phyloP scores from a whole-genome alignment of 2,113 vertebrate genomes.

The Macquaria australasica region DNA sequence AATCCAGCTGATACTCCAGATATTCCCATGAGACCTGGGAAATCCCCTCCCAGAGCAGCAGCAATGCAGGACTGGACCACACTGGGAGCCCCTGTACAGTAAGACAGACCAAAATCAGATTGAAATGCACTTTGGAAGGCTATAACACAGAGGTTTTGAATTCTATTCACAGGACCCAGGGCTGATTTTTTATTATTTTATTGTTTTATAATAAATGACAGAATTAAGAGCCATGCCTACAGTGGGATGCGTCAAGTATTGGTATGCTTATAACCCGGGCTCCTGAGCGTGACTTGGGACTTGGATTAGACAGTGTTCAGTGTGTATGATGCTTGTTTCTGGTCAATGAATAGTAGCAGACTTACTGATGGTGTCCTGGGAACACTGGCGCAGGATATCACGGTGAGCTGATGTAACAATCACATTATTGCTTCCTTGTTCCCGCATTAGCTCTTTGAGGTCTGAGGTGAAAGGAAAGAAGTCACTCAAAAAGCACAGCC shows the following conservation, averaged over 20 bases:
- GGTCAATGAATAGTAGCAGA: conserved; percentile 24
- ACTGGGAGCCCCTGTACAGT: conserved; percentile 71
- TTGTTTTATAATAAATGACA: not conserved
- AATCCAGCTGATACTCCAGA: conserved; percentile 74
- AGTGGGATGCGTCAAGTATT: not conserved
- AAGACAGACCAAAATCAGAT: not conserved
- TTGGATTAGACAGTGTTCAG: conserved; percentile 11
- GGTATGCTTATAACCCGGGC: not conserved
- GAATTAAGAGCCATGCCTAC: not conserved
- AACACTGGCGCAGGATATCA: conserved; percentile 87
- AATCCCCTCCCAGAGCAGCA: conserved; percentile 77
- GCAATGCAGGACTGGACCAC: conserved; percentile 79
- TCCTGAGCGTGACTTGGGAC: not conserved
- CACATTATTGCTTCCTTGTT: conserved; percentile 88
- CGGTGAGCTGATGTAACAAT: conserved; percentile 89
- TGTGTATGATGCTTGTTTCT: not conserved
- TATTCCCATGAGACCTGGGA: conserved; percentile 77
- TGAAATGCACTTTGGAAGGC: not conserved
- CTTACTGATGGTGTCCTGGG: conserved; percentile 88
- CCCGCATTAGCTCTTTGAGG: conserved; percentile 88
- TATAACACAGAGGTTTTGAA: not conserved
- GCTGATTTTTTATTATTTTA: too few relatives aligned
- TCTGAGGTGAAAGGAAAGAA: conserved; percentile 73
- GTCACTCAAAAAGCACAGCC: not conserved
- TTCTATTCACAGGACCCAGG: not conserved